Conservation (phyloP, 2,888 invertebrate species). For the Athrips mouffetella region DNA sequence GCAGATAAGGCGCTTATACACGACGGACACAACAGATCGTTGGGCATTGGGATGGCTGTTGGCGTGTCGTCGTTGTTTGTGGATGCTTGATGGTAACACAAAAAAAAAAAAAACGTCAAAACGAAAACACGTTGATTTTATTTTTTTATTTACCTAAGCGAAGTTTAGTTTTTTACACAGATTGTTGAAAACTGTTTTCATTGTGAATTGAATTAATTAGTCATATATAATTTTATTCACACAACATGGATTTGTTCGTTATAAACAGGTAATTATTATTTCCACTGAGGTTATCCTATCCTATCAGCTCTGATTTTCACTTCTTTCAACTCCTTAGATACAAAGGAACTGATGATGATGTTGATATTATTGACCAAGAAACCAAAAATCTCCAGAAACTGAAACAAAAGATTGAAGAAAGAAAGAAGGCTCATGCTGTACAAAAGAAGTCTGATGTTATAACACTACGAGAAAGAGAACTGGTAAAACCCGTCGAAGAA, state of each 20-base stretch:
- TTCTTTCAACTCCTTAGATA: too few relatives aligned
- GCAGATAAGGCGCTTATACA: neutral
- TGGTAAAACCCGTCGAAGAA: neutral
- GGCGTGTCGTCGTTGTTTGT: too few relatives aligned
- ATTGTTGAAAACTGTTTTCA: neutral
- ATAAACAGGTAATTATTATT: slow-evolving; percentile 79
- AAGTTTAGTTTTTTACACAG: too few relatives aligned
- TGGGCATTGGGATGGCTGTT: too few relatives aligned
- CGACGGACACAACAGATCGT: too few relatives aligned
- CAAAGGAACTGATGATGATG: slow-evolving; percentile 56
- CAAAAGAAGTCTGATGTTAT: slow-evolving; percentile 42
- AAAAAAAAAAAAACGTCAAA: too few relatives aligned
- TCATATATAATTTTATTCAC: neutral
- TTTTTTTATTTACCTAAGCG: too few relatives aligned
- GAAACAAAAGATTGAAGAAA: slow-evolving; percentile 79
- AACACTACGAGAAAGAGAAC: slow-evolving; percentile 28
- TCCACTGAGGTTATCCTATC: too few relatives aligned
- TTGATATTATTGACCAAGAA: slow-evolving; percentile 65
- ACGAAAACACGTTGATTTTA: too few relatives aligned
- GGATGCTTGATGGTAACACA: too few relatives aligned
- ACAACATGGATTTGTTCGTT: slow-evolving; percentile 82
- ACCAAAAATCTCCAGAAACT: slow-evolving; percentile 77
- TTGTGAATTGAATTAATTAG: neutral
- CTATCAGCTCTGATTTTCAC: too few relatives aligned
- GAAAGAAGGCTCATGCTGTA: slow-evolving; percentile 53